Base-by-base conservation (phyloP, 2,113 vertebrate species). In the Psophia crepitans region DNA sequence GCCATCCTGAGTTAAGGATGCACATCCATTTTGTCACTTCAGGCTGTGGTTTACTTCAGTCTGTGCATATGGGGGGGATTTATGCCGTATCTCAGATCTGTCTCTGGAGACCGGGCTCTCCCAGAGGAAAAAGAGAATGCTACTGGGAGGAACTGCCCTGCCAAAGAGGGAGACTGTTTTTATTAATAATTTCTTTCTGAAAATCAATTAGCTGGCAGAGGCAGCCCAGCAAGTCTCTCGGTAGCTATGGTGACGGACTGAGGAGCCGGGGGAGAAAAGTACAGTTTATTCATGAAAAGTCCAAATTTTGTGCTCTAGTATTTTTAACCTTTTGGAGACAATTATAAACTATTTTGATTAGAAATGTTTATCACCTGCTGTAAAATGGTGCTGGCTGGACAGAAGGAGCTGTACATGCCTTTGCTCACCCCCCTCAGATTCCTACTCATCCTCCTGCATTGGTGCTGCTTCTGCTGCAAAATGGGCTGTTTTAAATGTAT, bases 221-320 rank as follows among this genome's bases (percentile, higher is more conserved):
- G 83, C 64, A 94, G 54, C 35, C 56, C 83, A 66, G 77, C 95
- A 74, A 78, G 56, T 84, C 64, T 86, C 93, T 61, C 48, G 57
- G 97, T 97, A 97, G 96, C 97, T 93, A 96, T 97, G 94, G 97
- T 97, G 87, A 98, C 69, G 0, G 76, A 75, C 84, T 13, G 43
- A 33, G 48, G 93, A 70, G 53, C 63, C 9, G 4, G 18, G 51
- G 89, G 73, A 88, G 91, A 94, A 82, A 75, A 93, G 81, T 74
- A 53, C 76, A 30, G 74, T 93, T 93, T 61, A 95, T 93, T 94
- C 96, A 96, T 53, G 83, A 96, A 87, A 96, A 92, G 74, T 92
- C 96, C 93, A 77, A 58, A 92, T 93, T 96, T 74, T 81, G 33
- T n/a, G 19, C 92, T 89, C 81, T 57, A 41, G 90, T 93, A 57